These are phyloP conservation scores for Ormia ochracea DNA, from an alignment of 2,888 invertebrate genomes.

Conservation along the genomic window DNA sequence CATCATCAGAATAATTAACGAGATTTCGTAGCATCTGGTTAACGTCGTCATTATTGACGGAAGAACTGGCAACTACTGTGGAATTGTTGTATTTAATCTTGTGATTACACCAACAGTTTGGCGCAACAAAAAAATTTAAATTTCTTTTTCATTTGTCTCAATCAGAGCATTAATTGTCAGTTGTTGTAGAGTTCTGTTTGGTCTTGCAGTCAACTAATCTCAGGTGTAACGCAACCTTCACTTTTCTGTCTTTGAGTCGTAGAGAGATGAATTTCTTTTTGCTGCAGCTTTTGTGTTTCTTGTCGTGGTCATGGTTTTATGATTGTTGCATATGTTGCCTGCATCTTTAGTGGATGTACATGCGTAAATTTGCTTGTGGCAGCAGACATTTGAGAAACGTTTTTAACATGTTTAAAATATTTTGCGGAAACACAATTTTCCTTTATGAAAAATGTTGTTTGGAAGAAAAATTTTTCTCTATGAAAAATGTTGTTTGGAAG, in stretches of 20 bases:
- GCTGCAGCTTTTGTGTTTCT: background rate
- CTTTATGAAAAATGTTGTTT: background rate
- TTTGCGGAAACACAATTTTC: background rate
- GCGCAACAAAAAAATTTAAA: slow-evolving; percentile 14
- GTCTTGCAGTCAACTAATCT: slow-evolving; percentile 64
- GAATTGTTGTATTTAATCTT: slow-evolving; percentile 14
- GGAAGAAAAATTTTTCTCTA: background rate
- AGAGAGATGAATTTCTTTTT: slow-evolving; percentile 21
- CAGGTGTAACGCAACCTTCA: slow-evolving; percentile 70
- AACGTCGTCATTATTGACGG: slow-evolving; percentile 71
- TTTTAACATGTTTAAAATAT: background rate
- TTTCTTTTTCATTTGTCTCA: slow-evolving; percentile 69
- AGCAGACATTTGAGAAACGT: background rate
- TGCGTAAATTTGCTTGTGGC: background rate
- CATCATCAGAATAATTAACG: slow-evolving; percentile 33
- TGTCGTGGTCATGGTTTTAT: slow-evolving; percentile 38
- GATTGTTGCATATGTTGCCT: background rate
- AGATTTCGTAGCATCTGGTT: slow-evolving; percentile 35
- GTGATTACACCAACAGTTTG: slow-evolving; percentile 16
- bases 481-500: background rate
- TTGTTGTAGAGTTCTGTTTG: slow-evolving; percentile 60
- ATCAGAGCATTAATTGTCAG: slow-evolving; percentile 75
- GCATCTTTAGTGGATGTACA: background rate
- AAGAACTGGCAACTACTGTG: slow-evolving; percentile 68
- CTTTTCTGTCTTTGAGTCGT: slow-evolving; percentile 63